These are phyloP conservation scores for Hylaea fasciaria DNA, from an alignment of 2,888 invertebrate species.

Conservation along the genomic window DNA sequence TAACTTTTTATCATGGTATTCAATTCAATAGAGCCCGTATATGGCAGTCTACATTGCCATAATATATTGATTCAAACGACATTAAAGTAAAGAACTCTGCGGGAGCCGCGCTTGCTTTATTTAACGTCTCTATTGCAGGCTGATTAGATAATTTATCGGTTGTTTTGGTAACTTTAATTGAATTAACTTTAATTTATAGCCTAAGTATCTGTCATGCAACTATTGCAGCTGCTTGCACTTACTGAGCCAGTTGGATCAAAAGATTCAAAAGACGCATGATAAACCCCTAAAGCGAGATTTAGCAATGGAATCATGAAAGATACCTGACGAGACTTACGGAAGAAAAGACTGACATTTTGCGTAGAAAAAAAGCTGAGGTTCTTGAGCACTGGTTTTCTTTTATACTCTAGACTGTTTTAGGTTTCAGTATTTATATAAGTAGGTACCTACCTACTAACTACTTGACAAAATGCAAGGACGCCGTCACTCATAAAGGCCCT, in stretches of 20 bases:
- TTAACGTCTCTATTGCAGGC: conserved; percentile 27
- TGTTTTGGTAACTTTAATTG: conserved; percentile 15
- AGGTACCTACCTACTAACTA: too few species aligned
- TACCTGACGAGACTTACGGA: too few species aligned
- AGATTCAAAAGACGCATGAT: neutral
- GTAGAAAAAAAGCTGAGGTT: too few species aligned
- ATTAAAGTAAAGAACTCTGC: conserved; percentile 20
- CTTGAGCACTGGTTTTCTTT: too few species aligned
- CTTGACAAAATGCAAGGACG: neutral
- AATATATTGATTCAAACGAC: conserved; percentile 18
- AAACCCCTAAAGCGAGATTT: too few species aligned
- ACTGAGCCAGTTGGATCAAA: too few species aligned
- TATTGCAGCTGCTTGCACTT: neutral
- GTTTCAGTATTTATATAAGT: too few species aligned
- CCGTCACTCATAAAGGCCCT: neutral
- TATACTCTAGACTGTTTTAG: too few species aligned
- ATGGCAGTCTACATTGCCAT: conserved; percentile 22
- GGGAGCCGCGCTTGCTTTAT: conserved; percentile 15
- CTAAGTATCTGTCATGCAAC: neutral
- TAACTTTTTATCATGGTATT: conserved; percentile 15
- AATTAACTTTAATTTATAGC: conserved; percentile 14
- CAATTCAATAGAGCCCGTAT: conserved; percentile 18
- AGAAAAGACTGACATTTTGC: too few species aligned
- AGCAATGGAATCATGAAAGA: too few species aligned
- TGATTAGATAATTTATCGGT: conserved; percentile 20